These are phyloP conservation scores for Podarcis raffonei DNA, from an alignment of 2,113 vertebrate species.

Conservation along the genomic window DNA sequence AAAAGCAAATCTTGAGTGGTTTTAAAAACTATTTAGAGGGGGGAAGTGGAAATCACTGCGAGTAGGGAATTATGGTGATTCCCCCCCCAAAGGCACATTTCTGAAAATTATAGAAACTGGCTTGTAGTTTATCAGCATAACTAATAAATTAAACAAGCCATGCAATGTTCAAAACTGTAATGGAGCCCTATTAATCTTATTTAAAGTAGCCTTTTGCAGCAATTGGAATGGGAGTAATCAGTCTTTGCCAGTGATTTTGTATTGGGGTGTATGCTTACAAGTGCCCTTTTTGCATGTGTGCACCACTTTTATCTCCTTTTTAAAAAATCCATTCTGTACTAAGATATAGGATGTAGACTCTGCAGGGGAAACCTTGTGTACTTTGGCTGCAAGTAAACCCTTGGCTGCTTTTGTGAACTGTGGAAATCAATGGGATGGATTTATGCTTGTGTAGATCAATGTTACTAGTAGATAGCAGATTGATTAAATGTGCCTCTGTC, in stretches of 20 bases:
- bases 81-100: not conserved
- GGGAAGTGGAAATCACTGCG: slow-evolving; percentile 11
- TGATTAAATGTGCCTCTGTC: not conserved
- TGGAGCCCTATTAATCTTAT: not conserved
- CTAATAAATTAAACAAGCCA: not conserved
- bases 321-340: too few species aligned
- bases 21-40: slow-evolving; percentile 7
- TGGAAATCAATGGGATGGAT: not conserved
- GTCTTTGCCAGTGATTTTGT: not conserved
- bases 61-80: not conserved
- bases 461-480: not conserved
- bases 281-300: not conserved
- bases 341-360: not conserved
- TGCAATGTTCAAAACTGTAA: not conserved
- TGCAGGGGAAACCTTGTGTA: not conserved
- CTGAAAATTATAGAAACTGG: slow-evolving; percentile 45
- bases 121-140: slow-evolving; percentile 44
- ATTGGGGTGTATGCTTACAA: not conserved
- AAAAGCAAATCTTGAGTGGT: slow-evolving; percentile 17
- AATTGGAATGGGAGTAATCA: not conserved
- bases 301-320: not conserved
- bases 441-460: not conserved
- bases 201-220: not conserved
- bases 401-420: not conserved
- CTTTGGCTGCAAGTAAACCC: not conserved